Conservation (phyloP, 1,140 invertebrate species). For the Solenopsis fugax region DNA sequence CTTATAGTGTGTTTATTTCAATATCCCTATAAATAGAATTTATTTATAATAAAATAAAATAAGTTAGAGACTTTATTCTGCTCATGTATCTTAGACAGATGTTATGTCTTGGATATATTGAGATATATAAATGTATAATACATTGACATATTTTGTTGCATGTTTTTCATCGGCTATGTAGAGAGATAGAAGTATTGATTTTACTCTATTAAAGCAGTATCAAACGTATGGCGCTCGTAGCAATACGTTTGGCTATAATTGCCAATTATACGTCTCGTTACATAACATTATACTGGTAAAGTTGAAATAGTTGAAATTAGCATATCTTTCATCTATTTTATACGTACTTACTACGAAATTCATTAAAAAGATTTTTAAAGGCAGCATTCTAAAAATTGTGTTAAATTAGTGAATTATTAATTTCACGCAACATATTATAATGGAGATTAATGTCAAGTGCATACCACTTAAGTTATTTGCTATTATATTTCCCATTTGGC, state of each 20-base stretch:
- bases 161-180: not conserved
- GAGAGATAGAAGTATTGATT: slow-evolving; percentile 33
- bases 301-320: not conserved
- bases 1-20: no score
- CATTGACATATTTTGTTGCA: not conserved
- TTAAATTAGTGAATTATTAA: not conserved
- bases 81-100: not conserved
- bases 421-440: not conserved
- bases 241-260: slow-evolving; percentile 11
- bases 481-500: no score
- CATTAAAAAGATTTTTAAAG: slow-evolving; percentile 17
- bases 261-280: slow-evolving; percentile 23
- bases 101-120: not conserved
- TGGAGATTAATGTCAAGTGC: no score
- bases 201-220: not conserved
- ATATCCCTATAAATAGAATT: no score
- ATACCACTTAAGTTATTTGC: no score
- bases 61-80: no score
- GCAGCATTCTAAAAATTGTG: not conserved
- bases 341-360: not conserved
- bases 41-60: no score
- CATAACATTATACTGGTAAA: not conserved
- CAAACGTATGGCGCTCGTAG: not conserved
- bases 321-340: not conserved
- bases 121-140: not conserved